Percentiles rank a stretch among this genome's conserved stretches.
Conservation (phyloP, 1,140 invertebrate species). For the Andrena cerasifolii region DNA sequence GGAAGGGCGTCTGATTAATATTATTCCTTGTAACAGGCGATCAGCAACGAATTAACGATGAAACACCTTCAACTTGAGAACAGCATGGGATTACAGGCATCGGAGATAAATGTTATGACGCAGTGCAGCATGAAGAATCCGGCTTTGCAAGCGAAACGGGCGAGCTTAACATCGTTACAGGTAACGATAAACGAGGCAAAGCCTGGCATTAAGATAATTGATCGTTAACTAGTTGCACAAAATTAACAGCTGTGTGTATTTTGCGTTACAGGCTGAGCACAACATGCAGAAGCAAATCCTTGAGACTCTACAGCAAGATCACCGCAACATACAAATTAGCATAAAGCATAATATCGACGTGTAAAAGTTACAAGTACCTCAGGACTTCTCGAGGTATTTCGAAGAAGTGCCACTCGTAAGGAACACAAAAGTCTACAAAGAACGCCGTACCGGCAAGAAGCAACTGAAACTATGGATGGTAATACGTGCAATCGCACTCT, state of each 20-base stretch:
- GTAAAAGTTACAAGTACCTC: conserved; percentile 64
- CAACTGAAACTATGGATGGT: neutral
- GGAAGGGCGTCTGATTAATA: neutral
- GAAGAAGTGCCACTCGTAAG: neutral
- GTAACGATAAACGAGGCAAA: conserved; percentile 56
- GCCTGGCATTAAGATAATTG: conserved; percentile 5
- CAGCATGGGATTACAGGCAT: conserved; percentile 70
- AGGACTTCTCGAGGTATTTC: neutral
- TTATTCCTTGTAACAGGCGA: conserved; percentile 63
- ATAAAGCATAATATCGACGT: conserved; percentile 75
- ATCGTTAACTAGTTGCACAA: neutral
- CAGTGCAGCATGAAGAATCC: conserved; percentile 73
- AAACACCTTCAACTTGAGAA: conserved; percentile 72
- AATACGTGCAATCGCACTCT: neutral
- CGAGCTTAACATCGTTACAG: conserved; percentile 74
- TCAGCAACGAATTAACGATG: conserved; percentile 70
- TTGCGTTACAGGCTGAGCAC: conserved; percentile 75
- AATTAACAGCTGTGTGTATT: neutral
- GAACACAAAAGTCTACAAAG: neutral
- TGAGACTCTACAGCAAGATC: conserved; percentile 78
- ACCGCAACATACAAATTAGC: conserved; percentile 75
- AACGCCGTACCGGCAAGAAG: neutral
- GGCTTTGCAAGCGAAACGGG: conserved; percentile 65
- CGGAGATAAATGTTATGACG: conserved; percentile 76
- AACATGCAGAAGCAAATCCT: conserved; percentile 78